phyloP scores from a whole-genome alignment of 2,888 invertebrate genomes.

The Heliconius erato region DNA sequence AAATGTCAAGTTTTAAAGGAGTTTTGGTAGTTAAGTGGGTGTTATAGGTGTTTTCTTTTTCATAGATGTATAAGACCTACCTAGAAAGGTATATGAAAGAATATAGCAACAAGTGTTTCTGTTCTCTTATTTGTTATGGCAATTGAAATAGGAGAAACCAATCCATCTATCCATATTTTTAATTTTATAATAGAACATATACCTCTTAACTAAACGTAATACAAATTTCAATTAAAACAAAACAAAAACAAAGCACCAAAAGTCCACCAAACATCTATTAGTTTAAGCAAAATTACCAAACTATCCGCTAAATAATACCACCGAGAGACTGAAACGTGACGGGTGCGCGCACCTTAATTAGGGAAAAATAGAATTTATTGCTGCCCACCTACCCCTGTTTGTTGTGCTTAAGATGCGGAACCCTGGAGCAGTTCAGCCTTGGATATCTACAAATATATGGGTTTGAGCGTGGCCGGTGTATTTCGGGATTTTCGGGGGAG shows the following conservation, averaged over 20 bases:
- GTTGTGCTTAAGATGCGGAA: slow-evolving; percentile 54
- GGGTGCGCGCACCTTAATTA: slow-evolving; percentile 75
- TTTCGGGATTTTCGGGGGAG: slow-evolving; percentile 30
- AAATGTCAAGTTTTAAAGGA: neutral
- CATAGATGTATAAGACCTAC: too few relatives aligned
- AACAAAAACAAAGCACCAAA: slow-evolving; percentile 14
- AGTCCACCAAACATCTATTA: slow-evolving; percentile 12
- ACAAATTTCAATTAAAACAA: neutral
- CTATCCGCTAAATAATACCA: slow-evolving; percentile 43
- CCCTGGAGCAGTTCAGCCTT: slow-evolving; percentile 27
- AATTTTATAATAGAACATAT: neutral
- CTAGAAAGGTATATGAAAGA: too few relatives aligned
- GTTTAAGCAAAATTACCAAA: slow-evolving; percentile 25
- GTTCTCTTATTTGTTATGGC: too few relatives aligned
- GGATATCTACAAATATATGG: slow-evolving; percentile 48
- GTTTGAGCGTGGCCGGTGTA: slow-evolving; percentile 42
- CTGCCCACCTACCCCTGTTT: slow-evolving; percentile 72
- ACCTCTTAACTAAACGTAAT: neutral
- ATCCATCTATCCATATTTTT: neutral
- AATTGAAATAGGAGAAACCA: too few relatives aligned
- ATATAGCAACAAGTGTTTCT: too few relatives aligned
- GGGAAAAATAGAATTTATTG: slow-evolving; percentile 84
- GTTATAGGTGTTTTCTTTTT: too few relatives aligned
- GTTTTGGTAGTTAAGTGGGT: too few relatives aligned
- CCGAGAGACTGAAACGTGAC: slow-evolving; percentile 49